Evolutionary conservation across 2,888 invertebrate species (phyloP).

Genomic region (Steinernema scapterisci): DNA sequence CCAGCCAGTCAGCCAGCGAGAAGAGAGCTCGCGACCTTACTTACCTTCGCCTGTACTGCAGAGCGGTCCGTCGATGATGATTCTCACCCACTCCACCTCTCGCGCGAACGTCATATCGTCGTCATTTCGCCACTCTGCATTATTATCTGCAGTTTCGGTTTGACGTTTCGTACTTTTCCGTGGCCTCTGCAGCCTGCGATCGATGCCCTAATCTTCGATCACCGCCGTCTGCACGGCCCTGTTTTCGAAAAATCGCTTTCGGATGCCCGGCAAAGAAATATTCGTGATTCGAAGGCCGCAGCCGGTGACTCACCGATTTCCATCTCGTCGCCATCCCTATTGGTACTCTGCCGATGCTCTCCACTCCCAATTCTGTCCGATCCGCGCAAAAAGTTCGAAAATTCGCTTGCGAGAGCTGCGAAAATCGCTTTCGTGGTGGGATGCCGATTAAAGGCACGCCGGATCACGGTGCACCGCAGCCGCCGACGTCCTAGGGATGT

Average conservation of each 20-base stretch:
- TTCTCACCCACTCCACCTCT: not conserved
- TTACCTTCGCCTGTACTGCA: not conserved
- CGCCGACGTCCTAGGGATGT: not conserved
- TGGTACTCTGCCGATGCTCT: too few relatives aligned
- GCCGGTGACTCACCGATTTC: slow-evolving; percentile 3
- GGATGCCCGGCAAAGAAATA: not conserved
- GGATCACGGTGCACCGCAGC: too few relatives aligned
- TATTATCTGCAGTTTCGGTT: not conserved
- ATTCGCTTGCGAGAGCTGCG: too few relatives aligned
- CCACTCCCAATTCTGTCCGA: too few relatives aligned
- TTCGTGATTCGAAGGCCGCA: not conserved
- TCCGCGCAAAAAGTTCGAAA: too few relatives aligned
- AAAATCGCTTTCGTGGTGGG: too few relatives aligned
- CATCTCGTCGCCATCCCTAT: too few relatives aligned
- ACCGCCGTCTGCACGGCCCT: not conserved
- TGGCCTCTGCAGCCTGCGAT: not conserved
- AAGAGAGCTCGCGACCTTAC: not conserved
- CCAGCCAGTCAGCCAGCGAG: too few relatives aligned
- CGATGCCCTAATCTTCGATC: not conserved
- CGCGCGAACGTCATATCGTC: not conserved
- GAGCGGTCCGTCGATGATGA: too few relatives aligned
- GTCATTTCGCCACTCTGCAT: not conserved
- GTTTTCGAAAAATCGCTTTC: not conserved
- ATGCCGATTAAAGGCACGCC: too few relatives aligned
- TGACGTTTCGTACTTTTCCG: not conserved